A percentile compares a stretch with the other conserved stretches of the same genome.
Evolutionary conservation across 2,888 invertebrate species (phyloP).

Genomic region (Nephrotoma flavescens): DNA sequence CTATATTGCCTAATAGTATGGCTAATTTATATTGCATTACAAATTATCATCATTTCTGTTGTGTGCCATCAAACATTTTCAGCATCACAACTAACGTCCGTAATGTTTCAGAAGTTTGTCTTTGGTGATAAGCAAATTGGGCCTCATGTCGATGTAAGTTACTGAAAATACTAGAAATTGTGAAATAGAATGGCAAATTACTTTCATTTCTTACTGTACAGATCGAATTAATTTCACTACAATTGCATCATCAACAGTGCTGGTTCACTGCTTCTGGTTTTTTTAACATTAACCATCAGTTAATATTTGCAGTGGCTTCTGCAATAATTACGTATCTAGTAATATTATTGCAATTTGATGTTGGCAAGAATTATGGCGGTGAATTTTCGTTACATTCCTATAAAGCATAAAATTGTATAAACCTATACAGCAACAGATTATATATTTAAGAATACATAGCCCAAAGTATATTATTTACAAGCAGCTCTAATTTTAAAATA

Average conservation of each 20-base stretch:
- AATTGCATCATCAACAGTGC: conserved; percentile 20
- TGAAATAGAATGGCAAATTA: not conserved
- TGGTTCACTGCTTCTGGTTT: conserved; percentile 30
- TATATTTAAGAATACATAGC: too few relatives aligned
- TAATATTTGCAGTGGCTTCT: conserved; percentile 23
- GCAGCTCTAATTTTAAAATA: too few relatives aligned
- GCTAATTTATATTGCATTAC: not conserved
- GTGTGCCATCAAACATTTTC: not conserved
- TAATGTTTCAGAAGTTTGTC: not conserved
- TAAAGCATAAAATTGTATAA: too few relatives aligned
- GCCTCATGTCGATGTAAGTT: not conserved
- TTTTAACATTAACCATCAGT: conserved; percentile 16
- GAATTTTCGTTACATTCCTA: not conserved
- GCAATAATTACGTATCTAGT: conserved; percentile 31
- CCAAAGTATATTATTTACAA: too few relatives aligned
- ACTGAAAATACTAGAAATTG: not conserved
- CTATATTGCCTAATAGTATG: not conserved
- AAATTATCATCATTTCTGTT: not conserved
- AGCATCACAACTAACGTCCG: not conserved
- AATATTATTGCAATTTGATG: conserved; percentile 29
- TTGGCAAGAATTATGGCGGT: not conserved
- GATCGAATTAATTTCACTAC: not conserved
- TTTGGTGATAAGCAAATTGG: not conserved
- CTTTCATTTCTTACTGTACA: not conserved
- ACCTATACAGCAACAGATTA: too few relatives aligned